These are phyloP conservation scores for Malurus leucopterus DNA, from an alignment of 2,797 vertebrate species.

Conservation along the genomic window DNA sequence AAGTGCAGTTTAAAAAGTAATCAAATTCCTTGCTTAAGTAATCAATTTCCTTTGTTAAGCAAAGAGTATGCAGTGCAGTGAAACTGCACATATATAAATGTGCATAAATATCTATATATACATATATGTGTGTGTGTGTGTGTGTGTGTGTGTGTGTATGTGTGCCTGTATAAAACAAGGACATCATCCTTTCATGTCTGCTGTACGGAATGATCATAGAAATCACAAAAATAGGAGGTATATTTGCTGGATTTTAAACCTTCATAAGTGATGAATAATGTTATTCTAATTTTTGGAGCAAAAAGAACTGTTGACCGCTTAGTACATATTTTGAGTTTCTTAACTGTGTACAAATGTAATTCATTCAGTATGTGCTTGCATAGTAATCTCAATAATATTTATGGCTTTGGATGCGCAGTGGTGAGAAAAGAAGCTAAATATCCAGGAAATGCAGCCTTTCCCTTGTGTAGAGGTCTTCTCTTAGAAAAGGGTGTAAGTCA, in stretches of 20 bases:
- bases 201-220: neutral
- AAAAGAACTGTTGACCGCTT: neutral
- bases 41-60: neutral
- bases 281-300: neutral
- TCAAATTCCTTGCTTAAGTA: neutral
- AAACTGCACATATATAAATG: neutral
- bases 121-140: neutral
- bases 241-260: neutral
- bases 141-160: too few species aligned
- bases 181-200: neutral
- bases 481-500: neutral
- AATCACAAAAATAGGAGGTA: neutral
- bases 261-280: neutral
- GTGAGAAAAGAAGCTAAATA: neutral
- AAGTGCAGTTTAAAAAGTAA: neutral
- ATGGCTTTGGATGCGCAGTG: neutral
- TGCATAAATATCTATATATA: neutral
- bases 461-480: neutral
- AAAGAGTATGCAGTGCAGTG: neutral
- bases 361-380: neutral
- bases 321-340: neutral
- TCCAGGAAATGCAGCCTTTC: neutral
- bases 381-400: neutral
- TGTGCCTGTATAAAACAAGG: neutral
- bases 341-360: neutral